phyloP scores from a whole-genome alignment of 2,113 vertebrate species.

The Oncorhynchus mykiss region DNA sequence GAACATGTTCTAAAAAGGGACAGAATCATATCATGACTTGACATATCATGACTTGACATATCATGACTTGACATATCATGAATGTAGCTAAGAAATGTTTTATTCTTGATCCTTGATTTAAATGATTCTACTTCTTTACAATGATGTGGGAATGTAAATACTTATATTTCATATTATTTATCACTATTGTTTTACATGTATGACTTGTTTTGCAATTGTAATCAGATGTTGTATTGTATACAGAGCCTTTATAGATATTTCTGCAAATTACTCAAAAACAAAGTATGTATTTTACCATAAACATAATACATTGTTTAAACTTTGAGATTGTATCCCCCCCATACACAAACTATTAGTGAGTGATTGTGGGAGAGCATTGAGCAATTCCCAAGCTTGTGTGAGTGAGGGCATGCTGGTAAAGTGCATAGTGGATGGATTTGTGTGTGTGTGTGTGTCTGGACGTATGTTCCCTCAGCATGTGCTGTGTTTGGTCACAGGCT shows the following conservation, averaged over 20 bases:
- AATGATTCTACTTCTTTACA: constrained; percentile 11
- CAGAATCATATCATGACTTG: constrained; percentile 10
- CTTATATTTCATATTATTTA: constrained; percentile 44
- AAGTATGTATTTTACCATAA: constrained; percentile 62
- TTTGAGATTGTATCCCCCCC: constrained; percentile 16
- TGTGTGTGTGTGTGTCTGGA: constrained; percentile 1
- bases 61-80: constrained; percentile 24
- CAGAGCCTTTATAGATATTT: constrained; percentile 55
- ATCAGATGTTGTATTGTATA: constrained; percentile 44
- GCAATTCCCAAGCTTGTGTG: not conserved
- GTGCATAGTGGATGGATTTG: not conserved
- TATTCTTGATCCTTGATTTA: constrained; percentile 18
- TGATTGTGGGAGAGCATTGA: not conserved
- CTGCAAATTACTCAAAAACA: constrained; percentile 45
- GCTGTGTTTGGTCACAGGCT: constrained; percentile 36
- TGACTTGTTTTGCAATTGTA: constrained; percentile 55
- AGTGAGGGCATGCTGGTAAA: not conserved
- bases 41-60: constrained; percentile 6
- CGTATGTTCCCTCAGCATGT: constrained; percentile 32
- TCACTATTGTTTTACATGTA: constrained; percentile 50
- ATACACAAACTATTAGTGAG: not conserved
- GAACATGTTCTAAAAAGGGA: constrained; percentile 35
- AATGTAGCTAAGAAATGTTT: constrained; percentile 34
- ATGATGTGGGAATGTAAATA: constrained; percentile 41
- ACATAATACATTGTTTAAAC: constrained; percentile 24